Conservation (phyloP, 2,113 vertebrate genomes). For the Syngnathus floridae region DNA sequence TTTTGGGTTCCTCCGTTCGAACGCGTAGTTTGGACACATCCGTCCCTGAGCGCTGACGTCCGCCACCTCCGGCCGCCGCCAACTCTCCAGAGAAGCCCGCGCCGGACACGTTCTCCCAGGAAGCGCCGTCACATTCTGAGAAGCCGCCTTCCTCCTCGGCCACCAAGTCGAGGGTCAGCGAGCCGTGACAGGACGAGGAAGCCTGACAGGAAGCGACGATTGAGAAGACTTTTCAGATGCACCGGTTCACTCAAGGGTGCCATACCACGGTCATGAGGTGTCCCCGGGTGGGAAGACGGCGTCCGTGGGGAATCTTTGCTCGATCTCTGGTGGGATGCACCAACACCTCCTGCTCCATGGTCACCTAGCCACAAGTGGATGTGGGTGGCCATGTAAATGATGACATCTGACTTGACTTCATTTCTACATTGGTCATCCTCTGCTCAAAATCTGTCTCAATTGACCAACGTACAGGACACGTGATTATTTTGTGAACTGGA, state of each 20-base stretch:
- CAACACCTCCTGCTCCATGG: conserved; percentile 81
- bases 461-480: too few relatives aligned
- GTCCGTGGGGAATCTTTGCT: conserved; percentile 84
- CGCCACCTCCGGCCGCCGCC: conserved; percentile 39
- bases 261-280: conserved; percentile 88
- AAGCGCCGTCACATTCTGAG: conserved; percentile 64
- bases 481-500: too few relatives aligned
- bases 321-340: conserved; percentile 87
- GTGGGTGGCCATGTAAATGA: too few relatives aligned
- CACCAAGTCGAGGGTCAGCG: conserved; percentile 90
- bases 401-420: too few relatives aligned
- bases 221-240: background rate
- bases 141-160: conserved; percentile 82
- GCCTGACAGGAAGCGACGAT: conserved; percentile 65
- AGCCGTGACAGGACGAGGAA: conserved; percentile 85
- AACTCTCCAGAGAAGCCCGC: conserved; percentile 72
- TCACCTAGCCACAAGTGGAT: conserved; percentile 71
- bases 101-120: conserved; percentile 75
- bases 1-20: conserved; percentile 45
- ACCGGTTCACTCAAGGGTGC: too few relatives aligned
- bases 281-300: conserved; percentile 85
- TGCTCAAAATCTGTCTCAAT: too few relatives aligned
- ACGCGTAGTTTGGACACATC: conserved; percentile 63
- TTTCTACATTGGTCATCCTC: too few relatives aligned
- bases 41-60: conserved; percentile 74